Evolutionary conservation across 2,113 vertebrate genomes (phyloP).

Genomic region (Pseudorectes ferrugineus): DNA sequence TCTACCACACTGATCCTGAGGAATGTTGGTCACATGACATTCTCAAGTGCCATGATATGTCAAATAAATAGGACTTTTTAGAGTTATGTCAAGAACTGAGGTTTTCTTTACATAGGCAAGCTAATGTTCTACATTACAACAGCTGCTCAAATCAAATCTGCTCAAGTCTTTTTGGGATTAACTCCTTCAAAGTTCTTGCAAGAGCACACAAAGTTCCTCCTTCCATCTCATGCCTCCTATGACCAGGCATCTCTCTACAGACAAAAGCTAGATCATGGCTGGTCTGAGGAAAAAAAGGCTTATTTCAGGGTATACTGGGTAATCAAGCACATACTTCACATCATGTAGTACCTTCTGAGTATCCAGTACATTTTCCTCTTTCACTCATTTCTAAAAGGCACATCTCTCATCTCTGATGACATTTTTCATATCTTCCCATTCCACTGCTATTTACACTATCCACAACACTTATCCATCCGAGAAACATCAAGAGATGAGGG

Average conservation of each 20-base stretch:
- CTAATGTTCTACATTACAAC: neutral
- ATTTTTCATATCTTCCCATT: neutral
- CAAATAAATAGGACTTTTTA: neutral
- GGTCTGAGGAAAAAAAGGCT: neutral
- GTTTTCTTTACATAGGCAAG: neutral
- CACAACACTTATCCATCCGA: neutral
- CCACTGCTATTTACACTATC: neutral
- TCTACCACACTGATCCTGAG: neutral
- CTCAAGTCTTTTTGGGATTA: neutral
- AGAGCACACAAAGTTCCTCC: neutral
- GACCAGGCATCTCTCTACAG: neutral
- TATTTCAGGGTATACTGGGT: neutral
- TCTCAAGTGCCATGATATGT: neutral
- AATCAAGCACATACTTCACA: neutral
- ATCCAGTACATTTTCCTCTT: neutral
- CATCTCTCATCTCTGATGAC: neutral
- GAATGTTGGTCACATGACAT: neutral
- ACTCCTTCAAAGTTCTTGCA: neutral
- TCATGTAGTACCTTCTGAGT: accelerated
- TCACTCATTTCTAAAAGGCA: neutral
- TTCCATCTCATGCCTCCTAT: neutral
- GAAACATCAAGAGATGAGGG: neutral
- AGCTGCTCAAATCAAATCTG: neutral
- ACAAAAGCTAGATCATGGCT: neutral
- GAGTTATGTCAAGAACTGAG: neutral